Base-by-base conservation (phyloP, 2,797 vertebrate species). In the Parotocinclus haroldoi region DNA sequence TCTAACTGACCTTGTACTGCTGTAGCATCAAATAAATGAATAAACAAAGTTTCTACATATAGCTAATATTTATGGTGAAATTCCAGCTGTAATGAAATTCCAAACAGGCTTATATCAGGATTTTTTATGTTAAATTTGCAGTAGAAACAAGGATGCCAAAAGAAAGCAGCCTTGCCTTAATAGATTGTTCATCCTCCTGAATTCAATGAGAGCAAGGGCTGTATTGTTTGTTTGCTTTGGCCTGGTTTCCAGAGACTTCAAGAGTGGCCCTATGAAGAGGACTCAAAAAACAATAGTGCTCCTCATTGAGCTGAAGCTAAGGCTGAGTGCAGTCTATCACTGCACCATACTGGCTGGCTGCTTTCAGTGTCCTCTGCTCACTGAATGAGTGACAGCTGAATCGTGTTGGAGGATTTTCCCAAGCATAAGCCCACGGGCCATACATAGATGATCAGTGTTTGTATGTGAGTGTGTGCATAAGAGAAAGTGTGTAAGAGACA, bases 371-470 rank as follows among this genome's bases (percentile, higher is more conserved):
- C 86, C 89, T 91, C 86, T 82, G 89, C 86, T 84, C 76, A 79
- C 81, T 82, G 85, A n/a, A 81, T 93, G 94, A 96, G 88, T 95
- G 94, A 96, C 95, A 96, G 93, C 85, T 97, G 92, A 96, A 96
- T 95, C 86, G 85, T 85, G 85, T 82, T 75, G 71, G 46, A 74
- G 86, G 84, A 81, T 90, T 90, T 89, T 89, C 86, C 85, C 90
- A 91, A 93, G 90, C 89, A 89, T n/a, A n/a, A n/a, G n/a, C n/a
- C n/a, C n/a, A n/a, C n/a, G n/a, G n/a, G n/a, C n/a, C n/a, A n/a
- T n/a, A n/a, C n/a, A n/a, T n/a, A n/a, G n/a, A n/a, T n/a, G n/a
- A n/a, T n/a, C n/a, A n/a, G n/a, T n/a, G n/a, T n/a, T n/a, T n/a
- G n/a, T n/a, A n/a, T n/a, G n/a, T n/a, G n/a, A n/a, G n/a, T n/a